Evolutionary conservation across 2,113 vertebrate genomes (phyloP).

Genomic region (Brachypteracias leptosomus): DNA sequence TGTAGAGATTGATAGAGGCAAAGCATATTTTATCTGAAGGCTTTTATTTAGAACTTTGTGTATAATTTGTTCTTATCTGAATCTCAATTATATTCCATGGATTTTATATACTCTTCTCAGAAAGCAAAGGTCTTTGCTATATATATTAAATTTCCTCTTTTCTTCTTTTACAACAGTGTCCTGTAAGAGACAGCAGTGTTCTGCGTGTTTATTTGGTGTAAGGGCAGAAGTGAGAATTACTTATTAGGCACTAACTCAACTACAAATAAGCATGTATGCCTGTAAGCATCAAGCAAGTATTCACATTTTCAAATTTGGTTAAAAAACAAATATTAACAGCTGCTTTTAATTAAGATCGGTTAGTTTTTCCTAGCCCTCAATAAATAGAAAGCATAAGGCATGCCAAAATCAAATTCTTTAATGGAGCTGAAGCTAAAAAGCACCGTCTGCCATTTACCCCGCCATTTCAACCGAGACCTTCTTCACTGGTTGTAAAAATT

Average conservation of each 20-base stretch:
- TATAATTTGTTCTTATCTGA: not conserved
- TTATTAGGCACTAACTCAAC: not conserved
- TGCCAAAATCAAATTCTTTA: slow-evolving; percentile 29
- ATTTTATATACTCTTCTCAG: not conserved
- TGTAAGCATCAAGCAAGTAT: not conserved
- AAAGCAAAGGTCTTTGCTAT: not conserved
- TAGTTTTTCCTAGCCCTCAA: slow-evolving; percentile 12
- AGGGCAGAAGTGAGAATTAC: not conserved
- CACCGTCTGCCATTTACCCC: not conserved
- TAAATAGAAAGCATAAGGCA: slow-evolving; percentile 51
- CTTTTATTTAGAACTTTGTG: slow-evolving; percentile 15
- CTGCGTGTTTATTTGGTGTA: not conserved
- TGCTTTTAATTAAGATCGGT: not conserved
- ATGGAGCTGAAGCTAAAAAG: slow-evolving; percentile 16
- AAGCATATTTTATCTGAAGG: not conserved
- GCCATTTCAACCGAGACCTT: not conserved
- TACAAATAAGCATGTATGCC: not conserved
- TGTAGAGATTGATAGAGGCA: not conserved
- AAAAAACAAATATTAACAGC: not conserved
- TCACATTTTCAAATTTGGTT: not conserved
- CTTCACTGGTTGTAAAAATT: not conserved
- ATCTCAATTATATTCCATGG: not conserved
- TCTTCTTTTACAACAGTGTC: not conserved
- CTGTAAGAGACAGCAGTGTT: not conserved
- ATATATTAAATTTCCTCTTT: not conserved